Percentiles rank a stretch among this genome's conserved stretches.
Evolutionary conservation across 2,888 invertebrate species (phyloP).

Genomic region (Orthonychiurus folsomi): DNA sequence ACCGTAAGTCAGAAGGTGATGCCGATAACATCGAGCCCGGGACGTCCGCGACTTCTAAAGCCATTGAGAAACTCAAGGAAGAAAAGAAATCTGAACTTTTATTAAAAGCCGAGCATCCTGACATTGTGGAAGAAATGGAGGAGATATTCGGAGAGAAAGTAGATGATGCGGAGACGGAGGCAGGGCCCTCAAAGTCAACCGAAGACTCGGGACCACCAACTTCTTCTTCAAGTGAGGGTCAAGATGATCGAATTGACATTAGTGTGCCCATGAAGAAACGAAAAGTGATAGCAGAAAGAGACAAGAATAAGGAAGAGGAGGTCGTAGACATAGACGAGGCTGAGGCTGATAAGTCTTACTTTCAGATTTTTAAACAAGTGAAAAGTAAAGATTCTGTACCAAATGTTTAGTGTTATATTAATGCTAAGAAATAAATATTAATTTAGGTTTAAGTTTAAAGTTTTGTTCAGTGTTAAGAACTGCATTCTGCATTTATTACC

Average conservation of each 20-base stretch:
- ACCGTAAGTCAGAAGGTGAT: not conserved
- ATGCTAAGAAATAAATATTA: too few relatives aligned
- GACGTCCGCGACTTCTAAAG: not conserved
- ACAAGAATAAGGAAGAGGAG: constrained; percentile 2
- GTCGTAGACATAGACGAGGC: not conserved
- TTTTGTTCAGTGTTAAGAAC: too few relatives aligned
- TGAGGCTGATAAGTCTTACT: not conserved
- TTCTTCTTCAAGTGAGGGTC: not conserved
- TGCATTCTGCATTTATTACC: too few relatives aligned
- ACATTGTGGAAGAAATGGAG: not conserved
- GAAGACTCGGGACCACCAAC: not conserved
- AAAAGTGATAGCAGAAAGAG: constrained; percentile 9
- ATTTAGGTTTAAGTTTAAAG: too few relatives aligned
- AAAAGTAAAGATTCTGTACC: not conserved
- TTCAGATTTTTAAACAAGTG: not conserved
- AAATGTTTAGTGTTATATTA: not conserved
- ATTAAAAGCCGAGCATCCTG: not conserved
- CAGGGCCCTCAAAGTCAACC: not conserved
- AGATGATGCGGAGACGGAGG: not conserved
- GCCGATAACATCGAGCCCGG: not conserved
- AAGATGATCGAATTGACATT: not conserved
- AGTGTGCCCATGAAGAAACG: constrained; percentile 2
- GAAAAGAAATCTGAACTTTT: not conserved
- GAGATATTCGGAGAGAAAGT: not conserved
- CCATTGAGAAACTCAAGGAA: not conserved